phyloP scores from a whole-genome alignment of 2,888 invertebrate genomes.

The Cephus runcator region DNA sequence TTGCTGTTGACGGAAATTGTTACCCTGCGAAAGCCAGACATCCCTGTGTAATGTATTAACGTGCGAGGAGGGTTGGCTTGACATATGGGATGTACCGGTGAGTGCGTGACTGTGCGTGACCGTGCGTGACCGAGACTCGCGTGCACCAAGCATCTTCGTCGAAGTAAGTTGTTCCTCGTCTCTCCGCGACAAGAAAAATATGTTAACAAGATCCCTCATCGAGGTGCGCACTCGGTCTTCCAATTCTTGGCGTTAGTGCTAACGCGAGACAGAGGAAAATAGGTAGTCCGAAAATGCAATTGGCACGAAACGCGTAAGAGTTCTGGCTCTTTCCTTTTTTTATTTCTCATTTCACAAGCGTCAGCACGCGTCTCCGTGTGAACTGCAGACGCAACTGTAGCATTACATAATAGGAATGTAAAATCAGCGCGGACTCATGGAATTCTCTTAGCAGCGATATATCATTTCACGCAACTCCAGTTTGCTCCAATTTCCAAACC shows the following conservation, averaged over 20 bases:
- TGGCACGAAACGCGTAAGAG: too few relatives aligned
- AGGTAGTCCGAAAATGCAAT: too few relatives aligned
- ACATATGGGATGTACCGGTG: constrained; percentile 1
- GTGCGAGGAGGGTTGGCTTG: neutral
- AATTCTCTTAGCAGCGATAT: constrained; percentile 21
- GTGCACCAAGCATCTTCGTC: constrained; percentile 35
- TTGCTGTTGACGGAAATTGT: neutral
- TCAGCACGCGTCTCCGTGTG: constrained; percentile 62
- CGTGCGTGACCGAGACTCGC: constrained; percentile 50
- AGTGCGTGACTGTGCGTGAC: constrained; percentile 34
- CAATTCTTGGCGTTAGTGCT: neutral
- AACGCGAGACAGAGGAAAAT: neutral
- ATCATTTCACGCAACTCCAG: constrained; percentile 15
- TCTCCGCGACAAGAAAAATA: constrained; percentile 48
- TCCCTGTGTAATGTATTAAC: too few relatives aligned
- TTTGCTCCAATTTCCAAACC: constrained; percentile 34
- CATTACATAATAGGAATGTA: neutral
- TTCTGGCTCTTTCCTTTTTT: too few relatives aligned
- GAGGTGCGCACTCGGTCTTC: constrained; percentile 20
- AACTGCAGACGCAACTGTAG: constrained; percentile 32
- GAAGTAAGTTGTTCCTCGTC: constrained; percentile 52
- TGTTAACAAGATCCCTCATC: constrained; percentile 54
- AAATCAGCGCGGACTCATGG: constrained; percentile 21
- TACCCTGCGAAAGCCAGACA: too few relatives aligned
- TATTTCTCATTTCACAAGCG: too few relatives aligned